Percentiles rank a stretch among this genome's conserved stretches.
Evolutionary conservation across 1,140 invertebrate genomes (phyloP).

Genomic region (Drosophila tani): DNA sequence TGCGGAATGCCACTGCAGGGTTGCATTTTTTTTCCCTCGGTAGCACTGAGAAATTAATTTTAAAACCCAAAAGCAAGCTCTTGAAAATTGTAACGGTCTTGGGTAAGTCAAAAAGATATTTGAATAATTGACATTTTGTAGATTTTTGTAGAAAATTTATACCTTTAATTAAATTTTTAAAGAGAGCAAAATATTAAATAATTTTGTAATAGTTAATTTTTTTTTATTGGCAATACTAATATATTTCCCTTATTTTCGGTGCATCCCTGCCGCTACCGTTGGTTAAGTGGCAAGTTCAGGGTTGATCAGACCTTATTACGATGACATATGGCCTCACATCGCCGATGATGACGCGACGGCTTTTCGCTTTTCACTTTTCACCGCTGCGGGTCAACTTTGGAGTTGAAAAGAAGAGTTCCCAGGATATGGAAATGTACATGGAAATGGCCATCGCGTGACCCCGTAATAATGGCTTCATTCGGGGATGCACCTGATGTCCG

Average conservation of each 20-base stretch:
- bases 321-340: slow-evolving; percentile 81
- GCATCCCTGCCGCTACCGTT: not conserved
- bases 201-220: too few relatives aligned
- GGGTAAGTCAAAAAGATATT: too few relatives aligned
- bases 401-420: slow-evolving; percentile 51
- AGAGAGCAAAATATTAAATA: too few relatives aligned
- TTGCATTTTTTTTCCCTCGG: slow-evolving; percentile 29
- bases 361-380: slow-evolving; percentile 79
- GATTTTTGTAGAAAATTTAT: not conserved
- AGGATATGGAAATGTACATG: slow-evolving; percentile 41
- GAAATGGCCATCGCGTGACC: slow-evolving; percentile 58
- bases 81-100: not conserved
- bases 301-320: slow-evolving; percentile 62
- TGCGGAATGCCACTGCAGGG: slow-evolving; percentile 70
- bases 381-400: slow-evolving; percentile 48
- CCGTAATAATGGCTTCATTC: slow-evolving; percentile 72
- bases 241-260: not conserved
- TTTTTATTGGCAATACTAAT: not conserved
- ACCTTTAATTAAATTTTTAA: not conserved
- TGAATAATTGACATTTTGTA: too few relatives aligned
- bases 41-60: slow-evolving; percentile 23
- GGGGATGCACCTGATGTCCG: slow-evolving; percentile 78
- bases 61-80: not conserved
- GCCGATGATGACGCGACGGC: slow-evolving; percentile 65
- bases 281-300: slow-evolving; percentile 49